These are phyloP conservation scores for Sclerurus mexicanus DNA, from an alignment of 2,113 vertebrate genomes.

Conservation along the genomic window DNA sequence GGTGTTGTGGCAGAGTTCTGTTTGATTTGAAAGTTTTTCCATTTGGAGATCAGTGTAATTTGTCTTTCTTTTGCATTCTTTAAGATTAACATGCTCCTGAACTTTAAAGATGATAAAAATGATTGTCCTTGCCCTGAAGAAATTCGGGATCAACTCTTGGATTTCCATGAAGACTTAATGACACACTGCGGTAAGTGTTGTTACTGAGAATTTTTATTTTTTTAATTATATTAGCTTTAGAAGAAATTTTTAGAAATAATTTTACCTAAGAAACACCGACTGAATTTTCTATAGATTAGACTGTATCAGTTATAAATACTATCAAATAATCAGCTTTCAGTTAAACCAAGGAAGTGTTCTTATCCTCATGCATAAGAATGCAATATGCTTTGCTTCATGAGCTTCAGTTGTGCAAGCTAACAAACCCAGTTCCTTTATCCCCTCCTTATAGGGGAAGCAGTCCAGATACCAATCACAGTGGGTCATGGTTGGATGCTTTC, in stretches of 20 bases:
- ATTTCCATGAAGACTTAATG: conserved; percentile 96
- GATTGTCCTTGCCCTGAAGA: conserved; percentile 92
- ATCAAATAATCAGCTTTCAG: neutral
- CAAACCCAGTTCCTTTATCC: neutral
- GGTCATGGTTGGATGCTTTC: neutral
- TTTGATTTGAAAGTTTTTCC: neutral
- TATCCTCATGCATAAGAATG: neutral
- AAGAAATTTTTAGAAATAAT: neutral
- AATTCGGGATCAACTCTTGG: conserved; percentile 88
- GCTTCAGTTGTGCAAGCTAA: neutral
- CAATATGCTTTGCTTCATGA: neutral
- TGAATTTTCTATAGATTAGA: neutral
- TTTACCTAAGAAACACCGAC: neutral
- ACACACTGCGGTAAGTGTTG: conserved; percentile 86
- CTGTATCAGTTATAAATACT: neutral
- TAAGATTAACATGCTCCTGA: conserved; percentile 96
- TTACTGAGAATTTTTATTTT: neutral
- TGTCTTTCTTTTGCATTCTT: neutral
- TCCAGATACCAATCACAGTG: neutral
- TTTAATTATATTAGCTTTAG: neutral
- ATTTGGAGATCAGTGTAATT: neutral
- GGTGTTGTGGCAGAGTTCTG: neutral
- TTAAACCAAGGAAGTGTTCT: neutral
- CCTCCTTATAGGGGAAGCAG: neutral
- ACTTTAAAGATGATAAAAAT: conserved; percentile 93